Percentiles rank a stretch among this genome's conserved stretches.
phyloP scores from a whole-genome alignment of 2,888 invertebrate species.

The Drosophila fulvimacula region DNA sequence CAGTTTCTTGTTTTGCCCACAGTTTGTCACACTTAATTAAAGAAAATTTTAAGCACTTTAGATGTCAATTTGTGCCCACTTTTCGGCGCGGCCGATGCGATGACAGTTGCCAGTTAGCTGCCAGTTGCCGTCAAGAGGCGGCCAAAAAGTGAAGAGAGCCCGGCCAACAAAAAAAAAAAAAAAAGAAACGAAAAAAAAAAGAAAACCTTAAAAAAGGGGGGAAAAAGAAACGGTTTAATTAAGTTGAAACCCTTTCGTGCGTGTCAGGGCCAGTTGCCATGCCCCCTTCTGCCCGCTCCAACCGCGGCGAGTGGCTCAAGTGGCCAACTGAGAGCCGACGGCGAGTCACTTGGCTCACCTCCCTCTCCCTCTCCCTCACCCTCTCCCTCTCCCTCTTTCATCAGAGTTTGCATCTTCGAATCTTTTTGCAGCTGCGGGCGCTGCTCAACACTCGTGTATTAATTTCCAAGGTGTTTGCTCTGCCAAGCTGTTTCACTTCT shows the following conservation, averaged over 20 bases:
- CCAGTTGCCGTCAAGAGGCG: conserved; percentile 48
- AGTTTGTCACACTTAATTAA: conserved; percentile 81
- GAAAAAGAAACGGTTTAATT: conserved; percentile 75
- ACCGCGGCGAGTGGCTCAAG: conserved; percentile 63
- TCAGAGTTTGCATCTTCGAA: conserved; percentile 44
- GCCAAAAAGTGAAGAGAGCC: conserved; percentile 47
- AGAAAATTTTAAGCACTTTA: conserved; percentile 81
- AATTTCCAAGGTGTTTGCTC: conserved; percentile 78
- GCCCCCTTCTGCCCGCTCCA: neutral
- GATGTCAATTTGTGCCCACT: conserved; percentile 80
- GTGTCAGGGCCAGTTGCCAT: conserved; percentile 55
- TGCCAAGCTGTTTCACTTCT: conserved; percentile 72
- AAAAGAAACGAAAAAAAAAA: conserved; percentile 13
- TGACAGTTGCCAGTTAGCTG: conserved; percentile 69
- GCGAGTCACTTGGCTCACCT: conserved; percentile 57
- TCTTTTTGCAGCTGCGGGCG: conserved; percentile 51
- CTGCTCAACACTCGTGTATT: conserved; percentile 49
- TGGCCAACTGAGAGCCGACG: conserved; percentile 59
- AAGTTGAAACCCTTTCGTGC: conserved; percentile 81
- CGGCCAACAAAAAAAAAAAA: conserved; percentile 5
- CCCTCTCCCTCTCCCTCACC: neutral
- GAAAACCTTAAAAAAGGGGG: conserved; percentile 17
- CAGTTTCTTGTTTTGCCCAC: conserved; percentile 59
- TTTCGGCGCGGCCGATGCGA: conserved; percentile 66
- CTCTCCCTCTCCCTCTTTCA: neutral